These are phyloP conservation scores for Neoaliturus tenellus DNA, from an alignment of 2,888 invertebrate genomes.

Conservation along the genomic window DNA sequence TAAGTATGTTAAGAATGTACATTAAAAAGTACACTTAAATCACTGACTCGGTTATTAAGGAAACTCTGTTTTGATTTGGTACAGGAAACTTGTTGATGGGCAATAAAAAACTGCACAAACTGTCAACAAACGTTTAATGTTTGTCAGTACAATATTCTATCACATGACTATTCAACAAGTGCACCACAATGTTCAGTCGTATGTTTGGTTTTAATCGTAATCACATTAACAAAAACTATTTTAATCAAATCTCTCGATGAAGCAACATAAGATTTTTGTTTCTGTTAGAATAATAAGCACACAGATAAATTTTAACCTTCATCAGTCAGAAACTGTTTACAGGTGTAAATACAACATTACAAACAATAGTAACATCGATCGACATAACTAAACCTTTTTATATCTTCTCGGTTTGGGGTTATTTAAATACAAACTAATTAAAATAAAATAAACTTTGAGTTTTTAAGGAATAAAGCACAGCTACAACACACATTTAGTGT, in stretches of 20 bases:
- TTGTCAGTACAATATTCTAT: conserved; percentile 24
- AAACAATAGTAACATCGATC: neutral
- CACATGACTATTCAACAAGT: conserved; percentile 33
- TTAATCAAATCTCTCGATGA: neutral
- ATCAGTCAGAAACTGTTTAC: too few relatives aligned
- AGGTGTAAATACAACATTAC: neutral
- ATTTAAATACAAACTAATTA: too few relatives aligned
- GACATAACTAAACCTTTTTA: neutral
- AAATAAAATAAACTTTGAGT: too few relatives aligned
- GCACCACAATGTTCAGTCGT: conserved; percentile 32
- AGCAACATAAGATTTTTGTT: neutral
- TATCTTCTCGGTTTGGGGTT: neutral
- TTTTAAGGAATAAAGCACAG: neutral
- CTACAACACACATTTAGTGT: neutral
- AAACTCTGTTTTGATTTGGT: too few relatives aligned
- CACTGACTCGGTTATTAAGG: too few relatives aligned
- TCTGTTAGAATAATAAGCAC: neutral
- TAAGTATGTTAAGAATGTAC: too few relatives aligned
- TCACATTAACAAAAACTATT: conserved; percentile 3
- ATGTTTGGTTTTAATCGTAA: conserved; percentile 12
- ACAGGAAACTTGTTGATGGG: neutral
- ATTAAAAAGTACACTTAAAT: too few relatives aligned
- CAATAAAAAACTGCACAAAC: neutral
- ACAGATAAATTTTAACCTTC: too few relatives aligned
- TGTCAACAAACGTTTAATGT: conserved; percentile 37